Base-by-base conservation (phyloP, 2,797 vertebrate species). In the Sphenopsis melanotis region DNA sequence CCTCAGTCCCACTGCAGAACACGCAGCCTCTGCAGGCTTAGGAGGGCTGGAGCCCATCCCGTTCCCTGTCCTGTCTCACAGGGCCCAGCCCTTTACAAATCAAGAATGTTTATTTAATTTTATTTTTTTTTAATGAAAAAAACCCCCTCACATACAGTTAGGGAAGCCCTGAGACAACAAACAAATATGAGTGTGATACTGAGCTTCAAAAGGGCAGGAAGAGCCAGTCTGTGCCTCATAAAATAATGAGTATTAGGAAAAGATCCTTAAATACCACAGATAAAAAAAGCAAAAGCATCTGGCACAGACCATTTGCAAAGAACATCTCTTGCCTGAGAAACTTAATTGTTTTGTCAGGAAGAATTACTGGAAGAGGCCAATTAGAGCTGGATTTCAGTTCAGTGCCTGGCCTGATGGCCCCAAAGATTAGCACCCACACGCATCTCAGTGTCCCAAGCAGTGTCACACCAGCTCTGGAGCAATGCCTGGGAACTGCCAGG, bases 271-370 rank as follows among this genome's bases (percentile, higher is more conserved):
- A 95, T 94, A 92, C 78, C 87, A 55, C 37, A 81, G 89, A 92
- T 80, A 86, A 94, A 94, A 94, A 95, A 94, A 95, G 89, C 61
- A 81, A 89, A 95, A 91, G 89, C 65, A n/a, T 95, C 89, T 93
- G 94, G 96, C 93, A 94, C 11, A 1, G 53, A 17, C 32, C 1
- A 1, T 65, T 91, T 65, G 59, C 91, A 86, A 55, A 93, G 91
- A 91, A 89, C 94, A 92, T 91, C 91, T 94, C 79, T 94, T 83
- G 94, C 96, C 93, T 95, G 87, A 95, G 90, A 95, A 96, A 92
- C 64, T 94, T 93, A 94, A 95, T 92, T 95, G 91, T 86, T 95
- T 94, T 94, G 79, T 93, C 82, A 87, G 92, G 93, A 91, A 87
- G 76, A 96, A 94, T 92, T 94, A 93, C 84, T 44, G 90, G 84